Evolutionary conservation across 2,797 vertebrate genomes (phyloP).

Genomic region (Aphelocoma californica): DNA sequence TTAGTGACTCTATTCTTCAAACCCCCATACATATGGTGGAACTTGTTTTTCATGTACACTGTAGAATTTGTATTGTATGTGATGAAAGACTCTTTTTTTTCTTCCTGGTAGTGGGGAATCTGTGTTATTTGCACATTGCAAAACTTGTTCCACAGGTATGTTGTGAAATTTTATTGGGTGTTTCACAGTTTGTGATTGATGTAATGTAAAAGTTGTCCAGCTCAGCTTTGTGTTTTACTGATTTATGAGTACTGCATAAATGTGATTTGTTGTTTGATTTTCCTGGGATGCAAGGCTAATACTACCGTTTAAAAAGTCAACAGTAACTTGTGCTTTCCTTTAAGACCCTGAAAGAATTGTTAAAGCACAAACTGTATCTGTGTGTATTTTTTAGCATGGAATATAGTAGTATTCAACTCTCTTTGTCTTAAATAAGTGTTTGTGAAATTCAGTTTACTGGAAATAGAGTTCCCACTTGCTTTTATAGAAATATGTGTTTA

Average conservation of each 20-base stretch:
- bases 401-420: neutral
- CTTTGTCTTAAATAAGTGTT: neutral
- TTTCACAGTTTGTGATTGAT: constrained; percentile 59
- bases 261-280: constrained; percentile 13
- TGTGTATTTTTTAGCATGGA: neutral
- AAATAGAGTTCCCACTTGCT: neutral
- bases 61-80: constrained; percentile 33
- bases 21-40: neutral
- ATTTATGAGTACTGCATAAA: constrained; percentile 13
- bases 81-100: constrained; percentile 12
- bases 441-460: neutral
- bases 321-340: neutral
- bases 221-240: constrained; percentile 29
- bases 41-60: constrained; percentile 37
- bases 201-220: constrained; percentile 9
- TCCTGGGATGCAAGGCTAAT: neutral
- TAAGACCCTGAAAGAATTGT: neutral
- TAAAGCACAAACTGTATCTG: neutral
- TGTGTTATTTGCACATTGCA: constrained; percentile 61
- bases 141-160: constrained; percentile 57
- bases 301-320: neutral
- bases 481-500: neutral
- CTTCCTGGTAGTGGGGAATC: constrained; percentile 52
- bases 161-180: constrained; percentile 63
- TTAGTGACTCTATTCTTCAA: neutral